Evolutionary conservation across 2,797 vertebrate species (phyloP).

Genomic region (Mormyrus proboscirostris): DNA sequence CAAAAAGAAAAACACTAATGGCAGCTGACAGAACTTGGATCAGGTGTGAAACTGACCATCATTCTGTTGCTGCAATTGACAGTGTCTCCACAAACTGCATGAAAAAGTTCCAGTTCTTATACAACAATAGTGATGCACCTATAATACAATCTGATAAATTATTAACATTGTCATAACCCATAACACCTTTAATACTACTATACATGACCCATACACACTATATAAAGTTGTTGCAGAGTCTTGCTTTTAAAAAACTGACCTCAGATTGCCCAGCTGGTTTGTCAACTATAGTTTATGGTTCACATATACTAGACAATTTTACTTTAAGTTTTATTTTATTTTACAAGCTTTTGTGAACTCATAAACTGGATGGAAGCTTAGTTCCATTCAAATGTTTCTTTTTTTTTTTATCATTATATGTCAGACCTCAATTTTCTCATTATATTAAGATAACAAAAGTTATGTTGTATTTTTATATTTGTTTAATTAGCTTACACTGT

Average conservation of each 20-base stretch:
- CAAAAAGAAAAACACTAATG: background rate
- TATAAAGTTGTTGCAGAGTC: background rate
- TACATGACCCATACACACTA: background rate
- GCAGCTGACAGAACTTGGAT: background rate
- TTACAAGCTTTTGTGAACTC: background rate
- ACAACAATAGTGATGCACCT: background rate
- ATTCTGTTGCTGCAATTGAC: background rate
- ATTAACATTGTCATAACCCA: background rate
- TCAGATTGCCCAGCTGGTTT: background rate
- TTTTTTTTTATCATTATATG: background rate
- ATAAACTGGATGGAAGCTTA: background rate
- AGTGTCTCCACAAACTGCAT: background rate
- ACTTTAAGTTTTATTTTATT: background rate
- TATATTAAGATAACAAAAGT: background rate
- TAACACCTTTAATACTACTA: background rate
- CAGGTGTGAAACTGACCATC: background rate
- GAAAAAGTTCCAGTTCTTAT: background rate
- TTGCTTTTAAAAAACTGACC: background rate
- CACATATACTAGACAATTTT: background rate
- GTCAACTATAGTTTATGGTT: background rate
- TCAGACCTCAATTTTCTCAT: background rate
- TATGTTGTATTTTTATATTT: background rate
- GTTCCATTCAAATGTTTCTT: background rate
- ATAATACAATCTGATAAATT: background rate
- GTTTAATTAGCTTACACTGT: background rate